Base-by-base conservation (phyloP, 1,140 invertebrate genomes). In the Ostrea edulis region DNA sequence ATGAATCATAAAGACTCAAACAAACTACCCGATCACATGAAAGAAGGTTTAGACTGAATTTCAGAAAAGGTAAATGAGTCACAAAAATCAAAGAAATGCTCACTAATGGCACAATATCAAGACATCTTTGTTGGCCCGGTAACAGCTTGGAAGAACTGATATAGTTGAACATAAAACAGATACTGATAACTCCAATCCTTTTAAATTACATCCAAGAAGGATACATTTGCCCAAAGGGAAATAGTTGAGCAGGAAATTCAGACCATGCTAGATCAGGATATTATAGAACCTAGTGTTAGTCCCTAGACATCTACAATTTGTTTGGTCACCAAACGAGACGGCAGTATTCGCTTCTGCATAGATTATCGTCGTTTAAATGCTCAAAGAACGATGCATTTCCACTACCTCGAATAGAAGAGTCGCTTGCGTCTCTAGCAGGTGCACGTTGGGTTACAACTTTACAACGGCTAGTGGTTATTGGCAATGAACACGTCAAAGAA, bases 241-340 rank as follows among this genome's bases (percentile, higher is more conserved):
- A 81, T 88, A 14, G 86, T 85, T 14, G 87, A 92, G 53, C 71
- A 68, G 14, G 90, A 90, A 87, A 85, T 92, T 25, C 12, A 91
- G 14, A 88, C 77, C 12, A 90, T 90, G 89, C 9, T 90, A 44
- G 54, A 90, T 12, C 29, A 83, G 54, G 90, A 90, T 25, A 88
- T 94, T 29, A 92, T 94, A 51, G 90, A 92, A 71, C 89, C 87
- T 22, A 86, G 89, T 25, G 87, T 58, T 14, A 89, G 90, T 52
- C 90, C 93, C 8, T 94, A 91, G 90, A 89, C 91, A 7, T 92
- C 92, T 0, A 91, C 92, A 0, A 62, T 91, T 51, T 87, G 91
- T 22, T 51, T 92, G 4, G 89, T 91, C 8, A 96, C 96, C 65
- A 97, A 96, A 85, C 95, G 95, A 65, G 92, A 96, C 92, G 93